Base-by-base conservation (phyloP, 1,140 invertebrate species). In the Hyles vespertilio region DNA sequence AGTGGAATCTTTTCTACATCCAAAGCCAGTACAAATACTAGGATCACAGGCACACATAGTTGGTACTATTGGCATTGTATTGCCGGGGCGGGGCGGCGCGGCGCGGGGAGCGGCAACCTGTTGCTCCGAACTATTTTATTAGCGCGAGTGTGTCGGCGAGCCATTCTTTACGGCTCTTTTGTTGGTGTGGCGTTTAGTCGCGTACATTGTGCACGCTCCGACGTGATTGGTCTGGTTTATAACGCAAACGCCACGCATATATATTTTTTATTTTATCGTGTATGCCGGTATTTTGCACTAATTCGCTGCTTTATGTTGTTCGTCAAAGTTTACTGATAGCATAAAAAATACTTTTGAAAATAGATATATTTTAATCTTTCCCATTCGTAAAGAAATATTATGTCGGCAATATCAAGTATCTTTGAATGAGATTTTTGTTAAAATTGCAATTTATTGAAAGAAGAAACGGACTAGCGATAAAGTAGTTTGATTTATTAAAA, bases 131-230 rank as follows among this genome's bases (percentile, higher is more conserved):
- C 84, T 87, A 85, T 85, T 87, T 87, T 87, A 85, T 85, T 85
- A 85, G 79, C 77, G 72, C 70, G 73, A 83, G 78, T 80, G 72
- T 87, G 82, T 82, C 70, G 79, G 77, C 76, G 81, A 74, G 67
- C 84, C 80, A 86, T 87, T 87, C 84, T 87, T 87, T 87, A 87
- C 77, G 74, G 80, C 72, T 81, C 82, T 87, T 85, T 85, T 87
- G 84, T 87, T 81, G 76, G 77, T 68, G 69, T 72, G 72, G 71
- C 78, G 81, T 81, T 85, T 82, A 82, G 81, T 82, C 69, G 54
- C 70, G 34, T 43, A 68, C 67, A 72, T 72, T 72, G 67, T 74
- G 64, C 63, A 69, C 67, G 67, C 74, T 66, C 72, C 69, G 57
- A 69, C 72, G 75, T 82, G 80, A 87, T 87, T 87, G 84, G 80